Evolutionary conservation across 2,888 invertebrate genomes (phyloP).

Genomic region (Odontomyia ornata): DNA sequence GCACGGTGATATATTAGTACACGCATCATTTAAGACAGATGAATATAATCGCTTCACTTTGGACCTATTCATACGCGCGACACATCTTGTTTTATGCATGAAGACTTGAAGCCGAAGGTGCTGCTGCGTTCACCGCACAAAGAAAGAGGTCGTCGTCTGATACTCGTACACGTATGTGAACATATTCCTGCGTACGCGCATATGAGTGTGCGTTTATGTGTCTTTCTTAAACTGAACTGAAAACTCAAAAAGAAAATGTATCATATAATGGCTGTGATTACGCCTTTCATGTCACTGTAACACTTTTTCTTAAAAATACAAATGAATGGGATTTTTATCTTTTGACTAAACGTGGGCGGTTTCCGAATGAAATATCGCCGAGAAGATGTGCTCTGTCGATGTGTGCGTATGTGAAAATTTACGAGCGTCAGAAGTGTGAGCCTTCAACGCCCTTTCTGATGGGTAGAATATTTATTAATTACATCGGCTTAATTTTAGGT

Average conservation of each 20-base stretch:
- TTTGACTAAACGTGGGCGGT: slow-evolving; percentile 22
- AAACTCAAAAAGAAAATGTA: slow-evolving; percentile 14
- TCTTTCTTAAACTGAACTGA: background rate
- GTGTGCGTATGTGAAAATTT: slow-evolving; percentile 37
- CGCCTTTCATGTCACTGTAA: slow-evolving; percentile 30
- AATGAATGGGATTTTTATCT: slow-evolving; percentile 19
- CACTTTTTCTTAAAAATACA: slow-evolving; percentile 5
- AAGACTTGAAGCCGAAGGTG: too few species aligned
- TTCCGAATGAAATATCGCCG: slow-evolving; percentile 13
- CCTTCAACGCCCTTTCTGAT: slow-evolving; percentile 46
- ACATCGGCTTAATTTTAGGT: slow-evolving; percentile 42
- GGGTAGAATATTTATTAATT: slow-evolving; percentile 47
- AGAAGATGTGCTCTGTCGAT: background rate
- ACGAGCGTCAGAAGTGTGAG: slow-evolving; percentile 46
- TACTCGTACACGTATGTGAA: background rate
- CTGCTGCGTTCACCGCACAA: background rate
- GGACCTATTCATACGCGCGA: slow-evolving; percentile 14
- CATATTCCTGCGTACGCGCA: background rate
- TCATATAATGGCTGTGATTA: slow-evolving; percentile 24
- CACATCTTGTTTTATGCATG: slow-evolving; percentile 14
- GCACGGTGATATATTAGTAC: slow-evolving; percentile 18
- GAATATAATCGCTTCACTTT: slow-evolving; percentile 28
- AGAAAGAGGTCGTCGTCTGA: background rate
- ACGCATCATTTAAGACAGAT: slow-evolving; percentile 25
- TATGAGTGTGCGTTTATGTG: background rate